Evolutionary conservation across 2,888 invertebrate species (phyloP).

Genomic region (Mycalesis mineus): DNA sequence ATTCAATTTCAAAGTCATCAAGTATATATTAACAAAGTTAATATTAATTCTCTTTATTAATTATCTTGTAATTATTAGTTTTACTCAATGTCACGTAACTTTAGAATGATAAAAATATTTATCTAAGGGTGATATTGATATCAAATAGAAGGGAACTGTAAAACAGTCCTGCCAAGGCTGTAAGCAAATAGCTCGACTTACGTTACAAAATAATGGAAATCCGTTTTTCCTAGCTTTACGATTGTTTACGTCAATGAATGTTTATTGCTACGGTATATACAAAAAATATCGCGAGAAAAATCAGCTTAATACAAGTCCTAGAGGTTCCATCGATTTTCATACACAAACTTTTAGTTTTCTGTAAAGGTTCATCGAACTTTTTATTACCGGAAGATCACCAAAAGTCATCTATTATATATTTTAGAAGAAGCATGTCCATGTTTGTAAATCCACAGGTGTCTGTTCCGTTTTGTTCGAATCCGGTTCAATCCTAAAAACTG

Average conservation of each 20-base stretch:
- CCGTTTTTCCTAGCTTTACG: conserved; percentile 3
- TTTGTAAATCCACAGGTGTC: neutral
- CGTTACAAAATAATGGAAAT: conserved; percentile 12
- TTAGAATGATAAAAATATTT: no score
- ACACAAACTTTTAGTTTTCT: neutral
- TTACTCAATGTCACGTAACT: no score
- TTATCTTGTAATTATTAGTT: no score
- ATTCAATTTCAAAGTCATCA: no score
- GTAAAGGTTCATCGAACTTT: neutral
- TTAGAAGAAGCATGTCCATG: neutral
- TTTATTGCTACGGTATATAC: neutral
- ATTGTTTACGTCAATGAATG: neutral
- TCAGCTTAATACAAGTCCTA: neutral
- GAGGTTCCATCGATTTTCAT: neutral
- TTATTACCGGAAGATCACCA: conserved; percentile 9
- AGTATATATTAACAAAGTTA: no score
- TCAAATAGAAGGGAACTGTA: neutral
- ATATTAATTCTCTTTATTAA: no score
- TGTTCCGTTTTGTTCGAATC: neutral
- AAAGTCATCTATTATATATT: neutral
- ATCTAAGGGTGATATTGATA: neutral
- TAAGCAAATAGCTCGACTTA: neutral
- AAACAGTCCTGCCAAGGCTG: conserved; percentile 11
- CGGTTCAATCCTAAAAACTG: no score
- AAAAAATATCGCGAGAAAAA: neutral